These are phyloP conservation scores for Chromobotia macracanthus DNA, from an alignment of 2,797 vertebrate species.

Conservation along the genomic window DNA sequence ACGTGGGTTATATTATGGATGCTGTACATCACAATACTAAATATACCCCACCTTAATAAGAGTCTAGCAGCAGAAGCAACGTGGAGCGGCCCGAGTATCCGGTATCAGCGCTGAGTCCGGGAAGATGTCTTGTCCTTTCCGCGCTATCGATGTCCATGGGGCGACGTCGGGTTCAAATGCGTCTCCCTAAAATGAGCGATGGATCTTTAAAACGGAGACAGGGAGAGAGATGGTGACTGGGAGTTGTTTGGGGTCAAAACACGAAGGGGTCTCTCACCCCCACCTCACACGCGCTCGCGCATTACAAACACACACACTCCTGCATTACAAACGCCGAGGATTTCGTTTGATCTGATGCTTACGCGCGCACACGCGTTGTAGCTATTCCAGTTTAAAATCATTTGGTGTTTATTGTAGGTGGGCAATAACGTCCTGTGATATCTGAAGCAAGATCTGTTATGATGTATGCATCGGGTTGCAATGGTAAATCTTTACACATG, in stretches of 20 bases:
- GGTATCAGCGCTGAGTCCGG: slow-evolving; percentile 55
- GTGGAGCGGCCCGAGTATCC: slow-evolving; percentile 50
- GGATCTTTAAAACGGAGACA: slow-evolving; percentile 68
- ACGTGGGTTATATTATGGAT: background rate
- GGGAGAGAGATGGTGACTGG: slow-evolving; percentile 63
- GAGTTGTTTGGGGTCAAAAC: slow-evolving; percentile 83
- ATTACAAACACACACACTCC: slow-evolving; percentile 49
- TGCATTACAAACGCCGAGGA: slow-evolving; percentile 68
- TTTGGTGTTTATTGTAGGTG: background rate
- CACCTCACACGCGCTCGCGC: slow-evolving; percentile 49
- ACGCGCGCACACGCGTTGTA: background rate
- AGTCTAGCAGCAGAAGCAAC: slow-evolving; percentile 54
- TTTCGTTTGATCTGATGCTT: slow-evolving; percentile 61
- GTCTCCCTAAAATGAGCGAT: slow-evolving; percentile 74
- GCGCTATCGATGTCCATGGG: slow-evolving; percentile 76
- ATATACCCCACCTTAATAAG: slow-evolving; percentile 33
- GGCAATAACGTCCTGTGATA: background rate
- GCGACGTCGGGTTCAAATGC: slow-evolving; percentile 72
- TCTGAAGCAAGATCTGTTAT: background rate
- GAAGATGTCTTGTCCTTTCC: slow-evolving; percentile 59
- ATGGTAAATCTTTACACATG: background rate
- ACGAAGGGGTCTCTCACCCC: slow-evolving; percentile 76
- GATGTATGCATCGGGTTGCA: background rate
- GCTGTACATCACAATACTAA: background rate
- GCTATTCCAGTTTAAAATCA: background rate